Percentiles rank a stretch among this genome's conserved stretches.
phyloP scores from a whole-genome alignment of 2,797 vertebrate species.

The Malacoraja senta region DNA sequence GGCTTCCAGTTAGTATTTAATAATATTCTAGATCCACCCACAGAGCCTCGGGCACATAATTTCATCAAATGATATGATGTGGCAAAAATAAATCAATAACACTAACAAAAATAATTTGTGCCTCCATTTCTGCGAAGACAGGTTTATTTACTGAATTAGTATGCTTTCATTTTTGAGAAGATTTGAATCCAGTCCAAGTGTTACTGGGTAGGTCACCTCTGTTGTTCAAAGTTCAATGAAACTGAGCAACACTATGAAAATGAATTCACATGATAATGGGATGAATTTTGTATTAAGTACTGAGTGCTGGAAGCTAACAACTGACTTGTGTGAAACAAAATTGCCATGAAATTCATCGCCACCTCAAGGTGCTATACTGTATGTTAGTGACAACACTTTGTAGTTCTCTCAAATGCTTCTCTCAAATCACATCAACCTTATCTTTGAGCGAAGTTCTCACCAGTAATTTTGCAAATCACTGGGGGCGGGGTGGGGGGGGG shows the following conservation, averaged over 20 bases:
- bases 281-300: too few species aligned
- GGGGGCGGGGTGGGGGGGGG: too few species aligned
- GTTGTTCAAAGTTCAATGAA: not conserved
- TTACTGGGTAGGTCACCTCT: not conserved
- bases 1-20: slow-evolving; percentile 22
- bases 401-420: too few species aligned
- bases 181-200: not conserved
- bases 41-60: not conserved
- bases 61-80: not conserved
- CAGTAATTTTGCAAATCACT: too few species aligned
- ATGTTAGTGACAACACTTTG: too few species aligned
- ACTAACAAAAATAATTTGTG: not conserved
- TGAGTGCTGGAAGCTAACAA: too few species aligned
- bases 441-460: too few species aligned
- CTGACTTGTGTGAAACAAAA: too few species aligned
- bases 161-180: not conserved
- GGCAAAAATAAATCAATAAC: not conserved
- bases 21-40: not conserved
- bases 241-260: not conserved
- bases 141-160: not conserved
- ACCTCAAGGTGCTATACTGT: too few species aligned
- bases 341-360: too few species aligned
- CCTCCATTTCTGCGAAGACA: not conserved
- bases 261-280: too few species aligned
- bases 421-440: too few species aligned